Evolutionary conservation across 2,797 vertebrate species (phyloP).

Genomic region (Anas flavirostris): DNA sequence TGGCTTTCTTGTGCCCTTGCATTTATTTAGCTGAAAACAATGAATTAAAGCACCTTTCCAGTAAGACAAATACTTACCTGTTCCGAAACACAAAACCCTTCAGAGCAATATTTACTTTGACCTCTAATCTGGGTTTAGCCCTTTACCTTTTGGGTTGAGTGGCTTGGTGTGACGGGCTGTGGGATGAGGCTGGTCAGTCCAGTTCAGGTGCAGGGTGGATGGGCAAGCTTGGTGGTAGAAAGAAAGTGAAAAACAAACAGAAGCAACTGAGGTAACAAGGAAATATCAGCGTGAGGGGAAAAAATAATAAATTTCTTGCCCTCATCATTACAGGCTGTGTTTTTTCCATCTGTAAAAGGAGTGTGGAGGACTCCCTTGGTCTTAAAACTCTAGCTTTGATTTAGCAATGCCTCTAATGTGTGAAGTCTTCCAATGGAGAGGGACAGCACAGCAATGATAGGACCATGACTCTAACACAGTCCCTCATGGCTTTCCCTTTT

Average conservation of each 20-base stretch:
- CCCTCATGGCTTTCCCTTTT: neutral
- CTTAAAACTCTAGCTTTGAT: neutral
- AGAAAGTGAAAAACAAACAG: neutral
- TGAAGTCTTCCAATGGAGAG: neutral
- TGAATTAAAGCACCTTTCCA: neutral
- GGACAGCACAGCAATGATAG: neutral
- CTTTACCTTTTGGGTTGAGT: neutral
- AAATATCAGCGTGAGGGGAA: neutral
- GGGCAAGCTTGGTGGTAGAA: neutral
- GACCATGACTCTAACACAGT: neutral
- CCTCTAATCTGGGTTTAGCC: neutral
- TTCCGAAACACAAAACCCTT: neutral
- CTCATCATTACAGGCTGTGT: neutral
- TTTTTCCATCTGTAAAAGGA: neutral
- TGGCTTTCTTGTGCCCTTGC: neutral
- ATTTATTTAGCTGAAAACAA: conserved; percentile 16
- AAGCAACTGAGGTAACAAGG: neutral
- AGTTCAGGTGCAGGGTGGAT: neutral
- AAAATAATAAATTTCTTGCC: neutral
- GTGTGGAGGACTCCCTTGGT: neutral
- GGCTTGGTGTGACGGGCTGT: neutral
- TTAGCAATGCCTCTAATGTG: neutral
- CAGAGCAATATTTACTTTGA: neutral
- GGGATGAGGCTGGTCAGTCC: neutral
- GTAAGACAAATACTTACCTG: neutral